Conservation (phyloP, 2,113 vertebrate genomes). For the Boleophthalmus pectinirostris region DNA sequence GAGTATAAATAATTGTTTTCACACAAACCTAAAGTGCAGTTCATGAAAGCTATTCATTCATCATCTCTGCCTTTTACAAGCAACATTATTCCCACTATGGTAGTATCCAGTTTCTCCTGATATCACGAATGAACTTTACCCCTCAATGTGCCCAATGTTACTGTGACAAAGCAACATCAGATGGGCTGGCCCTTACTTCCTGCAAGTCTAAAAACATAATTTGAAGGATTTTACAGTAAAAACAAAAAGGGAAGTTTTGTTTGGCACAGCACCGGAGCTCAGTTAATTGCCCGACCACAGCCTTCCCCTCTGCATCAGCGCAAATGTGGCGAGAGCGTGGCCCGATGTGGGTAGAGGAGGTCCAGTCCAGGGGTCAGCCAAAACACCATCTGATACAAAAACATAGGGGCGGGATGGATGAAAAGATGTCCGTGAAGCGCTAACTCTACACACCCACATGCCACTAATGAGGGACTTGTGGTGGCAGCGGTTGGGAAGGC, state of each 20-base stretch:
- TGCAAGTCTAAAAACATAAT: conserved; percentile 72
- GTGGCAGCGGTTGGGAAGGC: conserved; percentile 53
- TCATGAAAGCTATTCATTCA: conserved; percentile 51
- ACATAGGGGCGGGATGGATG: conserved; percentile 46
- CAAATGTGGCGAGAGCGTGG: conserved; percentile 66
- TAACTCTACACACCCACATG: conserved; percentile 49
- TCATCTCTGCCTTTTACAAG: conserved; percentile 35
- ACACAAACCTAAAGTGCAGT: conserved; percentile 12
- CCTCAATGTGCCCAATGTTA: conserved; percentile 49
- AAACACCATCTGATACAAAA: conserved; percentile 60
- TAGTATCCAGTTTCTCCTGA: conserved; percentile 34
- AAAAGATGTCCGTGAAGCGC: conserved; percentile 35
- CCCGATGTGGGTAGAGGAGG: conserved; percentile 42
- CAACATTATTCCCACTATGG: conserved; percentile 25
- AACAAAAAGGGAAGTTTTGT: conserved; percentile 80
- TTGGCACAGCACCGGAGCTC: conserved; percentile 69
- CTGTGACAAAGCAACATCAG: conserved; percentile 58
- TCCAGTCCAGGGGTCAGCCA: conserved; percentile 58
- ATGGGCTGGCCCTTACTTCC: conserved; percentile 41
- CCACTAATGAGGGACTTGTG: conserved; percentile 59
- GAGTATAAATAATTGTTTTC: conserved; percentile 18
- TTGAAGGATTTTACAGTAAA: conserved; percentile 73
- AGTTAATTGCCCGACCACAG: conserved; percentile 78
- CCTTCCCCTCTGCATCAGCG: conserved; percentile 71
- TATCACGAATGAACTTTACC: conserved; percentile 31